These are phyloP conservation scores for Haemorhous mexicanus DNA, from an alignment of 2,113 vertebrate genomes.

Conservation along the genomic window DNA sequence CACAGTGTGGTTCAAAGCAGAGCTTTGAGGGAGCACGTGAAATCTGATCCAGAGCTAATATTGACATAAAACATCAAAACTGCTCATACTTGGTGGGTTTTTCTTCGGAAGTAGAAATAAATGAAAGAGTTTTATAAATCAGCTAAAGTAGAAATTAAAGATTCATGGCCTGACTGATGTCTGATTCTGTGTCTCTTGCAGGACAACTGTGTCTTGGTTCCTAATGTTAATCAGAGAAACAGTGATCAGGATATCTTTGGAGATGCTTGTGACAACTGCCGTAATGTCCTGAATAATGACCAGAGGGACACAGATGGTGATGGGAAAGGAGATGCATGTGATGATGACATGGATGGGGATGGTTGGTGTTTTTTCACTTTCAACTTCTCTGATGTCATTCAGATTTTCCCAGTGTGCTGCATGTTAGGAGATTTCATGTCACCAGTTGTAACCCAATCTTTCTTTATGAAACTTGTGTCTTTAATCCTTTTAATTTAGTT, in stretches of 20 bases:
- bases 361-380: conserved; percentile 70
- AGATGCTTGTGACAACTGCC: conserved; percentile 95
- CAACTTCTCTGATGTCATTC: background rate
- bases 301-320: conserved; percentile 92
- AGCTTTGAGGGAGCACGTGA: background rate
- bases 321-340: conserved; percentile 91
- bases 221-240: conserved; percentile 92
- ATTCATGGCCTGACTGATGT: background rate
- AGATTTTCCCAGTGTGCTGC: background rate
- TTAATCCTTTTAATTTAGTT: background rate
- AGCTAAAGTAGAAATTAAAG: background rate
- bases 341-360: conserved; percentile 96
- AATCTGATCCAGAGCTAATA: background rate
- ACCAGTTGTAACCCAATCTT: background rate
- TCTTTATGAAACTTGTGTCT: background rate
- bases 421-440: background rate
- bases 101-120: background rate
- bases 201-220: conserved; percentile 93
- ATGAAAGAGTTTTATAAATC: background rate
- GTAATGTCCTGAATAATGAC: conserved; percentile 82
- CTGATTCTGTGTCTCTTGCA: conserved; percentile 43
- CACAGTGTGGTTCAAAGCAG: background rate
- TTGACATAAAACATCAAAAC: background rate
- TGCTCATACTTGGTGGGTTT: background rate
- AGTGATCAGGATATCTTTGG: conserved; percentile 89